Conservation (phyloP, 2,888 invertebrate species). For the Adineta ricciae region DNA sequence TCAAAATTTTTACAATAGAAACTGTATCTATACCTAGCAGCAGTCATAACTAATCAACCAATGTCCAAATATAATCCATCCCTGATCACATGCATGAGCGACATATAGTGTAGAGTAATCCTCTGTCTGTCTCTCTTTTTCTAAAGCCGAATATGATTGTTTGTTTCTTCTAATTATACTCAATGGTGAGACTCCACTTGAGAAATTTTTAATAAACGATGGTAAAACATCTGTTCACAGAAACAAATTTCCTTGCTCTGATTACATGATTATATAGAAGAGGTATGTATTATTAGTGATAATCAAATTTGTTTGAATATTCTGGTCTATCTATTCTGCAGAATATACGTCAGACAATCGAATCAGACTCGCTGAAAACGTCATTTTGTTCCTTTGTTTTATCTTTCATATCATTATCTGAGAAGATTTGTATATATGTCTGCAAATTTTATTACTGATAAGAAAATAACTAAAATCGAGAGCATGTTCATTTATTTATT, state of each 20-base stretch:
- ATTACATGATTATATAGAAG: not conserved
- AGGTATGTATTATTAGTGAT: too few relatives aligned
- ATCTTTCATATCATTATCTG: not conserved
- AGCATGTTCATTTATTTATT: not conserved
- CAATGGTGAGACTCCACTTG: not conserved
- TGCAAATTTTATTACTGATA: not conserved
- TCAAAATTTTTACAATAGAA: not conserved
- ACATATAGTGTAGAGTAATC: not conserved
- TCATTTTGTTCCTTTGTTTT: not conserved
- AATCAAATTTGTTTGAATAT: not conserved
- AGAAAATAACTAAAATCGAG: not conserved
- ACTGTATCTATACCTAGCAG: not conserved
- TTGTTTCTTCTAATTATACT: not conserved
- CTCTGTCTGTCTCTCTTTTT: not conserved
- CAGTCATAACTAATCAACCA: constrained; percentile 7
- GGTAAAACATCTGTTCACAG: not conserved
- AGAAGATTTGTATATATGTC: not conserved
- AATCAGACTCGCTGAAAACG: not conserved
- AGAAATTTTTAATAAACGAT: not conserved
- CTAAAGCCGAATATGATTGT: not conserved
- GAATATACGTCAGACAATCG: not conserved
- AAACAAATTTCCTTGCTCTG: not conserved
- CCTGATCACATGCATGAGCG: not conserved
- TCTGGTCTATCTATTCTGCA: not conserved
- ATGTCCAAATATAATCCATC: not conserved